Evolutionary conservation across 2,888 invertebrate species (phyloP).

Genomic region (Leptinotarsa tumamoca): DNA sequence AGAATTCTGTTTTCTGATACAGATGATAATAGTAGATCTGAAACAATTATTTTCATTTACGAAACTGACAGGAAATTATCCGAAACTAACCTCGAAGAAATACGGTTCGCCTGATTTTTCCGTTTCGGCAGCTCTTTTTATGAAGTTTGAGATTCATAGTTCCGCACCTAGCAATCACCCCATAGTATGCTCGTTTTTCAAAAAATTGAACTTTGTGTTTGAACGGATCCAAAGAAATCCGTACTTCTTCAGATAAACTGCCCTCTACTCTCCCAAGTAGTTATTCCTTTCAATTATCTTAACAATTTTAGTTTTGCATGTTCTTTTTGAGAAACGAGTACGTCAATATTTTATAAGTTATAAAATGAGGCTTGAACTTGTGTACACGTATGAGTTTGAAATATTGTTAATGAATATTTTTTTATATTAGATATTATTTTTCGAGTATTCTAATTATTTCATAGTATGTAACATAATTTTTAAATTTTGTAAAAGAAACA

Average conservation of each 20-base stretch:
- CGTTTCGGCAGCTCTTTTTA: background rate
- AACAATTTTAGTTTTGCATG: background rate
- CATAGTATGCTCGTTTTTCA: conserved; percentile 2
- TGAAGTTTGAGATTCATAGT: background rate
- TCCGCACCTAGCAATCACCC: background rate
- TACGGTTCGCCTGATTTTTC: no score
- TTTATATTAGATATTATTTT: conserved; percentile 40
- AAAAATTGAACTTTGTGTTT: background rate
- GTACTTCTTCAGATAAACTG: background rate
- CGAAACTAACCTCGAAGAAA: no score
- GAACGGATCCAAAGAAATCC: background rate
- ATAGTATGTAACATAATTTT: conserved; percentile 30
- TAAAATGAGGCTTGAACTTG: conserved; percentile 40
- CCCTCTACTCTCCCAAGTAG: background rate
- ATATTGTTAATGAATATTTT: conserved; percentile 46
- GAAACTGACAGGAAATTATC: no score
- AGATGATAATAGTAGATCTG: no score
- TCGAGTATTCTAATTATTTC: conserved; percentile 30
- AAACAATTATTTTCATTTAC: no score
- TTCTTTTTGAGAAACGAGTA: conserved; percentile 27
- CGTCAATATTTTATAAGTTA: conserved; percentile 32
- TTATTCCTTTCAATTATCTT: conserved; percentile 4
- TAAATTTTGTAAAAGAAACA: conserved; percentile 25
- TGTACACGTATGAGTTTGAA: conserved; percentile 43
- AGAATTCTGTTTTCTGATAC: no score